Evolutionary conservation across 2,113 vertebrate species (phyloP).

Genomic region (Coracopsis vasa): DNA sequence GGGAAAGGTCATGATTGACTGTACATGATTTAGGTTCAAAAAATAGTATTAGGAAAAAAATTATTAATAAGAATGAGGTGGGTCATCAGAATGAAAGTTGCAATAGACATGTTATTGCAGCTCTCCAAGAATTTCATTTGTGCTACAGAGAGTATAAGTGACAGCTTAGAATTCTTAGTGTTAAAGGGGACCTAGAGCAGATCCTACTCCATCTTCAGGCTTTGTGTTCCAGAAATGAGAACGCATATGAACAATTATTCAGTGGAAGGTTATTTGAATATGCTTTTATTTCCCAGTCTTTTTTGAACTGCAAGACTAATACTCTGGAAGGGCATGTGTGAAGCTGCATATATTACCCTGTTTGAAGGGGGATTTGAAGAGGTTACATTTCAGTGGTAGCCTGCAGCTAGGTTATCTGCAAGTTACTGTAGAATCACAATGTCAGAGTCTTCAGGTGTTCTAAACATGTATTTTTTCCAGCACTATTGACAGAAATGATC

Average conservation of each 20-base stretch:
- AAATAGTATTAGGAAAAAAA: neutral
- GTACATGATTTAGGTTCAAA: neutral
- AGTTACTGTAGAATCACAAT: neutral
- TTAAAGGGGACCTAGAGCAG: neutral
- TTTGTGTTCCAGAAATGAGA: neutral
- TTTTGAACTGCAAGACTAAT: neutral
- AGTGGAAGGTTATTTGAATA: neutral
- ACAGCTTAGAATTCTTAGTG: neutral
- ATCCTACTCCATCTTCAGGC: neutral
- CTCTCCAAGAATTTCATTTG: neutral
- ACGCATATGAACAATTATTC: neutral
- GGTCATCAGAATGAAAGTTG: neutral
- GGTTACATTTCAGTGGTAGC: neutral
- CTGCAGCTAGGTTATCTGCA: neutral
- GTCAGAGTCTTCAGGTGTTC: neutral
- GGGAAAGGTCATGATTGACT: neutral
- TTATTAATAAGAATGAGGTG: neutral
- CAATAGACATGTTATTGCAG: neutral
- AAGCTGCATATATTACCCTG: neutral
- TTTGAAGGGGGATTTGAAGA: neutral
- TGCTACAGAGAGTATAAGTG: neutral
- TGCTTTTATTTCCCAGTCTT: neutral
- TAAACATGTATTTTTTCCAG: neutral
- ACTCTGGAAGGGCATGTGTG: neutral
- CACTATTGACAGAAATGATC: neutral